Evolutionary conservation across 2,888 invertebrate genomes (phyloP).

Genomic region (Papilio gigon): DNA sequence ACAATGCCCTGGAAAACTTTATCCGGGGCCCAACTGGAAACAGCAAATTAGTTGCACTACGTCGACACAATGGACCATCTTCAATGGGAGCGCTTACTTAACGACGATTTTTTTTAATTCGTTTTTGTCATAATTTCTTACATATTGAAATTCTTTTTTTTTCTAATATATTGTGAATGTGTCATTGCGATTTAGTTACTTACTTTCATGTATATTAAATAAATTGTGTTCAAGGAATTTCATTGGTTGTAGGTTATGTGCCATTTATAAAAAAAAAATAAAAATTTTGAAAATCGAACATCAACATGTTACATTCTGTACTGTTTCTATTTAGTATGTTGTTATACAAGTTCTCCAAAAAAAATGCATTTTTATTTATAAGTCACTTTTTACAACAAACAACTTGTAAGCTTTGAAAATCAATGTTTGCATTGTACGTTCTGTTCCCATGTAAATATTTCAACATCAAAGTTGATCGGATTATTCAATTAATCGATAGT

Average conservation of each 20-base stretch:
- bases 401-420: too few species aligned
- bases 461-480: neutral
- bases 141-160: neutral
- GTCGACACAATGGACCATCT: constrained; percentile 30
- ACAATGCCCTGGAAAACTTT: constrained; percentile 36
- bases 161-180: neutral
- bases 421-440: neutral
- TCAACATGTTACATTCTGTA: too few species aligned
- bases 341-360: too few species aligned
- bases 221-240: too few species aligned
- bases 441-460: neutral
- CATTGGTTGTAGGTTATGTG: too few species aligned
- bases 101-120: constrained; percentile 27
- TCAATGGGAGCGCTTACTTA: constrained; percentile 33
- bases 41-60: constrained; percentile 40
- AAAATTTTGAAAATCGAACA: too few species aligned
- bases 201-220: neutral
- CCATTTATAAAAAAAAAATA: too few species aligned
- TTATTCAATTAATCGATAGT: neutral
- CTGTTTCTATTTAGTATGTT: too few species aligned
- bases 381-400: too few species aligned
- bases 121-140: constrained; percentile 2
- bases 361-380: too few species aligned
- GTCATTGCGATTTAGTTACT: neutral
- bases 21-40: constrained; percentile 31